A percentile compares a stretch with the other conserved stretches of the same genome.
Evolutionary conservation across 64 coral and sea anemone species (phyloP).

Genomic region (Porites lutea): DNA sequence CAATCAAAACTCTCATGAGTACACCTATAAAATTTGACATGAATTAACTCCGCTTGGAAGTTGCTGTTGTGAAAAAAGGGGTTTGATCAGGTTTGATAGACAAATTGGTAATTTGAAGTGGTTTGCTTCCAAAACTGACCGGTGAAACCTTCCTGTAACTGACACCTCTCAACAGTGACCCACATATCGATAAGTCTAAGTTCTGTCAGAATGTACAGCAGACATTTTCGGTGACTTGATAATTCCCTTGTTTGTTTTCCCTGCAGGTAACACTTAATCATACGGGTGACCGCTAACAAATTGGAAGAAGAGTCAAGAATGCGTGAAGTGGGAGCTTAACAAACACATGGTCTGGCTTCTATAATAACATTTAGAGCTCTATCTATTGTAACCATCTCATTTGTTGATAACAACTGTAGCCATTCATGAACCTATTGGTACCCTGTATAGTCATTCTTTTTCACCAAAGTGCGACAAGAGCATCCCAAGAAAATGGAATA

Average conservation of each 20-base stretch:
- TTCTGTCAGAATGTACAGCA: not conserved
- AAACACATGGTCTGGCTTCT: not conserved
- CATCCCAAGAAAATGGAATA: not conserved
- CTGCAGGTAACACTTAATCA: not conserved
- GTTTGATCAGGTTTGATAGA: no score
- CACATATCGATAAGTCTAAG: no score
- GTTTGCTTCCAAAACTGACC: no score
- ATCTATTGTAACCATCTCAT: not conserved
- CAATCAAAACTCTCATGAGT: no score
- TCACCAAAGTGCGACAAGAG: not conserved
- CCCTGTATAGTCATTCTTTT: not conserved
- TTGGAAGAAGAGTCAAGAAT: not conserved
- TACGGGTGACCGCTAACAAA: slow-evolving; percentile 3
- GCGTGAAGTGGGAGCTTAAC: not conserved
- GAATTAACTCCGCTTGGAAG: no score
- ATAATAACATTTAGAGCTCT: not conserved
- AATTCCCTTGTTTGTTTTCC: not conserved
- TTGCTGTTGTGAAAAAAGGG: no score
- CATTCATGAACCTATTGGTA: not conserved
- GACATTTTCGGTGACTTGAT: no score
- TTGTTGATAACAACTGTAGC: not conserved
- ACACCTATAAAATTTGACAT: no score
- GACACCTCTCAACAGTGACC: no score
- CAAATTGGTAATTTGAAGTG: no score
- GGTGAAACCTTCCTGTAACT: no score